Base-by-base conservation (phyloP, 2,888 invertebrate genomes). In the Drosophila hamatofila region DNA sequence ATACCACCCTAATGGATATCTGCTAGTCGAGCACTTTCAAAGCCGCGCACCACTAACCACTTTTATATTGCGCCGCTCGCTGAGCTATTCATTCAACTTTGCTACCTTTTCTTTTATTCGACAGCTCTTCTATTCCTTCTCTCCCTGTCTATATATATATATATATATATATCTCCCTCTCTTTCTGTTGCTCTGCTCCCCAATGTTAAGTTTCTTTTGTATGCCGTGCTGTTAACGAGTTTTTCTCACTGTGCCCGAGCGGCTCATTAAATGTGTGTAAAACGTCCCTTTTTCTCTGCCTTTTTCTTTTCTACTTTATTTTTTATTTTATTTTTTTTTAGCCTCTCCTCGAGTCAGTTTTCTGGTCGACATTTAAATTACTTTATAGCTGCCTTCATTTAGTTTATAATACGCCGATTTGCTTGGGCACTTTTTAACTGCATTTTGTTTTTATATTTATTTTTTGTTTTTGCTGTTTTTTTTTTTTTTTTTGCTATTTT, bases 301-400 rank as follows among this genome's bases (percentile, higher is more conserved):
- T 33, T 51, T 21, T 51, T 49, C 8, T n/a, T 39, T 39, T 37
- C 6, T 16, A 16, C 16, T 0, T 14, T 12, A 4, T 11, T 49
- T 49, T 16, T 8, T 7, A n/a, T 30, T 11, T 25, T 25, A 2
- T 12, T 21, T 51, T 39, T 78, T 67, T 55, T 64, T n/a, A 39
- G 52, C 55, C 61, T 62, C 51, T 56, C 21, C 52, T 44, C 44
- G 23, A 46, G 55, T 66, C 23, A 37, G 49, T 44, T 61, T n/a
- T 1, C 73, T 68, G 64, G 70, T 70, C 75, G 79, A 70, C 80
- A 82, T 73, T 79, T 79, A 88, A 89, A 89, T 89, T 86, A 76
- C 88, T 86, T 83, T 80, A 83, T 80, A 74, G 83, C 78, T 71
- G 68, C 75, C 85, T 88, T 80, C 88, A 76, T 75, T 86, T 85